Conservation (phyloP, 2,113 vertebrate genomes). For the Stegostoma tigrinum region DNA sequence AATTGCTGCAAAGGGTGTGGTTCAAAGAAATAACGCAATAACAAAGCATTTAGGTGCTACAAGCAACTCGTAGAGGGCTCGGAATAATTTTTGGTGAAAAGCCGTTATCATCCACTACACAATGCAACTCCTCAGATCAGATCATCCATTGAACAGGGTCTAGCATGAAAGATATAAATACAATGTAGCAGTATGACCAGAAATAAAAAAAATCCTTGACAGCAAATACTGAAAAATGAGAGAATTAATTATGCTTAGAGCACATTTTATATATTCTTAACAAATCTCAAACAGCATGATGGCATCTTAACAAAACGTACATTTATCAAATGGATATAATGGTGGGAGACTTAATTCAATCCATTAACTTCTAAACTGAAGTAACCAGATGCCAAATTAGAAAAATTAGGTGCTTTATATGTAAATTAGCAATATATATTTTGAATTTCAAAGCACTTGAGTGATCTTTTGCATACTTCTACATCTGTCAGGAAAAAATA, state of each 20-base stretch:
- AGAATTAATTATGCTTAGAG: neutral
- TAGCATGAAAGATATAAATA: neutral
- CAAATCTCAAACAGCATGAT: neutral
- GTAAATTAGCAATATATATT: neutral
- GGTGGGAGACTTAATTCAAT: neutral
- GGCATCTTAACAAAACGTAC: too few relatives aligned
- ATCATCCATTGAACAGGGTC: neutral
- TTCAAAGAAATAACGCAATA: too few relatives aligned
- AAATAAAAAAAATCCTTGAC: neutral
- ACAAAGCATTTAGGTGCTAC: constrained; percentile 11
- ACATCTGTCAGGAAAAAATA: neutral
- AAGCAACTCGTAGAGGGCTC: neutral
- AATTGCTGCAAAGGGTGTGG: neutral
- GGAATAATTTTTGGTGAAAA: neutral
- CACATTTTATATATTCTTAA: neutral
- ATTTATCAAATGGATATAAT: neutral
- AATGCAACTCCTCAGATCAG: neutral
- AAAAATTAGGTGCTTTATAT: neutral
- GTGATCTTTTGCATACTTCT: neutral
- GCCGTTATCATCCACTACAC: neutral
- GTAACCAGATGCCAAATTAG: too few relatives aligned
- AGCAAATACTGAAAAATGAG: neutral
- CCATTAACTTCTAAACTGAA: neutral
- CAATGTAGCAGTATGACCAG: neutral
- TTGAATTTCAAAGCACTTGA: neutral